Conservation (phyloP, 2,888 invertebrate species). For the Leucophora obtusa region DNA sequence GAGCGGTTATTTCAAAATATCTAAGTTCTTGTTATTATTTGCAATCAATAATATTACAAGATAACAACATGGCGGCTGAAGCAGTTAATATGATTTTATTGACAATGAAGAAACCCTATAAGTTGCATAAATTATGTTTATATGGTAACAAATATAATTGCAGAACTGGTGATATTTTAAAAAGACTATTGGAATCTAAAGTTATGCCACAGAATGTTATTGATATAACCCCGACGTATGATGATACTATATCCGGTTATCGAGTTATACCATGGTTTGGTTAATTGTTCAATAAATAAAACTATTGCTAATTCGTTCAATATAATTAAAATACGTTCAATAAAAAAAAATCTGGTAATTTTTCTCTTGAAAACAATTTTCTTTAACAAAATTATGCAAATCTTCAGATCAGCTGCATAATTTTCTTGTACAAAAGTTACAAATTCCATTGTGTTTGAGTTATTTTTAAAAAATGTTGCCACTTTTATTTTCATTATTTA, state of each 20-base stretch:
- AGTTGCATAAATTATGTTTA: constrained; percentile 69
- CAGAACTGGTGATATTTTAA: constrained; percentile 68
- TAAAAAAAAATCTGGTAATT: too few relatives aligned
- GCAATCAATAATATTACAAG: constrained; percentile 69
- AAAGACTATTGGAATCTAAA: constrained; percentile 69
- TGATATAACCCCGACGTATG: constrained; percentile 70
- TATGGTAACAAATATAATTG: constrained; percentile 72
- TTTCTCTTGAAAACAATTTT: too few relatives aligned
- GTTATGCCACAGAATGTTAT: constrained; percentile 69
- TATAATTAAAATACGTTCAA: too few relatives aligned
- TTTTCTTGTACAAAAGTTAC: too few relatives aligned
- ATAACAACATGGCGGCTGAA: constrained; percentile 71
- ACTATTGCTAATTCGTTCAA: too few relatives aligned
- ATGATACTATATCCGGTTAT: constrained; percentile 68
- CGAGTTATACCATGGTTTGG: constrained; percentile 70
- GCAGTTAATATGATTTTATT: constrained; percentile 70
- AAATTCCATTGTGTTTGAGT: too few relatives aligned
- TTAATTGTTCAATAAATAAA: neutral
- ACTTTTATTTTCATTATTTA: constrained; percentile 23
- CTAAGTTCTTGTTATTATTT: constrained; percentile 69
- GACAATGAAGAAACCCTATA: constrained; percentile 72
- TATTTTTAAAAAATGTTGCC: neutral
- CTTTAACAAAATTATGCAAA: too few relatives aligned
- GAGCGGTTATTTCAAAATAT: constrained; percentile 72
- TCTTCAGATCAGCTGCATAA: too few relatives aligned